These are phyloP conservation scores for Caprella mutica DNA, from an alignment of 2,888 invertebrate genomes.

Conservation along the genomic window DNA sequence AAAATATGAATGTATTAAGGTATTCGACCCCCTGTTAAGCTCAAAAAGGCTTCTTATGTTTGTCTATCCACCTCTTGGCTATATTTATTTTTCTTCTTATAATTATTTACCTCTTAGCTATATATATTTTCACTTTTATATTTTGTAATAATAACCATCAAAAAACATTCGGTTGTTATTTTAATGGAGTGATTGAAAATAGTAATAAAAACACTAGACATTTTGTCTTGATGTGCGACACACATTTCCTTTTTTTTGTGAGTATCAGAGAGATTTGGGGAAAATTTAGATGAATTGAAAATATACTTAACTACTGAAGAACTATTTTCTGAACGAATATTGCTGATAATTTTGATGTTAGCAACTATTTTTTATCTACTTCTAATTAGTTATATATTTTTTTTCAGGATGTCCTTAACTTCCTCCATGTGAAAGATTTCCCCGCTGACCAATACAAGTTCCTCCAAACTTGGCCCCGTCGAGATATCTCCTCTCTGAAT, in stretches of 20 bases:
- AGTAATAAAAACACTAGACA: neutral
- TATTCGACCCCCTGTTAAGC: too few species aligned
- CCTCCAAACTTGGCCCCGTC: constrained; percentile 83
- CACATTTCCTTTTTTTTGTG: too few species aligned
- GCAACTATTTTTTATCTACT: too few species aligned
- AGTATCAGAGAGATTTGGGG: too few species aligned
- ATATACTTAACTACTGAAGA: too few species aligned
- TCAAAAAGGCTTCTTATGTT: too few species aligned
- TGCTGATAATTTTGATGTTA: too few species aligned
- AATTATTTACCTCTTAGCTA: neutral
- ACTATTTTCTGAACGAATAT: too few species aligned
- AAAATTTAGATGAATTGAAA: too few species aligned
- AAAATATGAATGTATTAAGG: too few species aligned
- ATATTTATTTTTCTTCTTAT: neutral
- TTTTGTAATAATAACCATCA: neutral
- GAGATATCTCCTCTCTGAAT: constrained; percentile 40
- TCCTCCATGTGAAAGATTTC: constrained; percentile 75
- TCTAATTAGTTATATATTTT: constrained; percentile 18
- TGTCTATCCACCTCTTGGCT: neutral
- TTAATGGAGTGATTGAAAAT: neutral
- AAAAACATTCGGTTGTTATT: neutral
- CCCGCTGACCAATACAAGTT: constrained; percentile 79
- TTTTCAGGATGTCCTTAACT: constrained; percentile 67
- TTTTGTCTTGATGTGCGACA: too few species aligned
- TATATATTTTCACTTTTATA: neutral